Conservation (phyloP, 1,140 invertebrate genomes). For the Cepaea nemoralis region DNA sequence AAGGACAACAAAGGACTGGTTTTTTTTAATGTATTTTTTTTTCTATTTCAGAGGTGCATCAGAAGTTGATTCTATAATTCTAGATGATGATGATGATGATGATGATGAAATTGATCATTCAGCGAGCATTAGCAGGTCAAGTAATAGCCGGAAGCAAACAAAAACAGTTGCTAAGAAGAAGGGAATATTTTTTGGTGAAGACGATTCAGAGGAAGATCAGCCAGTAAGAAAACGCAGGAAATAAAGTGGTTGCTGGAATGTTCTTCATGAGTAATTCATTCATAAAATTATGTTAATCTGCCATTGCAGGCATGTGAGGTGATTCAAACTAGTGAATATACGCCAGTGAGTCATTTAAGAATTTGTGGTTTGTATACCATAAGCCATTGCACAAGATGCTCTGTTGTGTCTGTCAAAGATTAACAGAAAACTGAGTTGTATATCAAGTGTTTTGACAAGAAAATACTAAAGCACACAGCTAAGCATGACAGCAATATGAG, state of each 20-base stretch:
- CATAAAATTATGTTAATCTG: too few species aligned
- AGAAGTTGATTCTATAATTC: slow-evolving; percentile 43
- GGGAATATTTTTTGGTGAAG: slow-evolving; percentile 11
- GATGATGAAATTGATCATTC: neutral
- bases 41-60: slow-evolving; percentile 5
- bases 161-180: neutral
- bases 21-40: neutral
- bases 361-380: neutral
- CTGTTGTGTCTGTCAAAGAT: too few species aligned
- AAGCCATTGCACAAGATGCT: neutral
- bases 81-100: slow-evolving; percentile 46
- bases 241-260: neutral
- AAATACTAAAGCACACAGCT: too few species aligned
- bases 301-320: too few species aligned
- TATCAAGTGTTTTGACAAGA: too few species aligned
- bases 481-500: too few species aligned
- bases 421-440: too few species aligned
- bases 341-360: neutral
- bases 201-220: slow-evolving; percentile 29
- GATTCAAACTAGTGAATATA: neutral
- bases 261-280: neutral
- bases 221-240: slow-evolving; percentile 3
- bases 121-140: slow-evolving; percentile 1
- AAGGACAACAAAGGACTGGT: too few species aligned
- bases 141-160: slow-evolving; percentile 6